Conservation (phyloP, 2,113 vertebrate species). For the Monopterus albus region DNA sequence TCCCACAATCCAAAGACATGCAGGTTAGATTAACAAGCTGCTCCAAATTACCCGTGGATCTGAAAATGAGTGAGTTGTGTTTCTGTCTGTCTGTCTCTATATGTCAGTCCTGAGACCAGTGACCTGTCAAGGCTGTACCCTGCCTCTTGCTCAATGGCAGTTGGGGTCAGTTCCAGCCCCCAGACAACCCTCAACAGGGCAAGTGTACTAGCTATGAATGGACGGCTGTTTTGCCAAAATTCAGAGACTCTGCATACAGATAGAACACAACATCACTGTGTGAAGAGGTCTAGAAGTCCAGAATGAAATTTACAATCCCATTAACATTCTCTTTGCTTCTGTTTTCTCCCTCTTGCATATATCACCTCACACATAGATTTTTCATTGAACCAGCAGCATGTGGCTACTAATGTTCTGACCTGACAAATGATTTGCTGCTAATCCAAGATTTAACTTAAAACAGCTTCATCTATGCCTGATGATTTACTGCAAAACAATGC, state of each 20-base stretch:
- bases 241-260: background rate
- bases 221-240: background rate
- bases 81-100: background rate
- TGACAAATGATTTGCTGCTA: constrained; percentile 10
- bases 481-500: background rate
- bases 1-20: too few species aligned
- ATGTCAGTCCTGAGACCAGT: too few species aligned
- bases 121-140: too few species aligned
- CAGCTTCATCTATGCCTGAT: background rate
- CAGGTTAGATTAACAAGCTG: too few species aligned
- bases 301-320: background rate
- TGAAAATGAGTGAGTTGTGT: background rate
- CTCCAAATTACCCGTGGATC: too few species aligned
- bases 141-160: too few species aligned
- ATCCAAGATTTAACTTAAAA: constrained; percentile 14
- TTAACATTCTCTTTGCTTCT: too few species aligned
- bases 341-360: too few species aligned
- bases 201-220: too few species aligned
- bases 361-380: too few species aligned
- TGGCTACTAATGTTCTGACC: constrained; percentile 8
- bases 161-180: too few species aligned
- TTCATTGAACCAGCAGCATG: constrained; percentile 4
- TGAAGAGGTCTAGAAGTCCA: background rate
- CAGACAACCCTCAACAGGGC: too few species aligned
- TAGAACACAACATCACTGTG: background rate